phyloP scores from a whole-genome alignment of 2,797 vertebrate species.

The Lophura swinhoii region DNA sequence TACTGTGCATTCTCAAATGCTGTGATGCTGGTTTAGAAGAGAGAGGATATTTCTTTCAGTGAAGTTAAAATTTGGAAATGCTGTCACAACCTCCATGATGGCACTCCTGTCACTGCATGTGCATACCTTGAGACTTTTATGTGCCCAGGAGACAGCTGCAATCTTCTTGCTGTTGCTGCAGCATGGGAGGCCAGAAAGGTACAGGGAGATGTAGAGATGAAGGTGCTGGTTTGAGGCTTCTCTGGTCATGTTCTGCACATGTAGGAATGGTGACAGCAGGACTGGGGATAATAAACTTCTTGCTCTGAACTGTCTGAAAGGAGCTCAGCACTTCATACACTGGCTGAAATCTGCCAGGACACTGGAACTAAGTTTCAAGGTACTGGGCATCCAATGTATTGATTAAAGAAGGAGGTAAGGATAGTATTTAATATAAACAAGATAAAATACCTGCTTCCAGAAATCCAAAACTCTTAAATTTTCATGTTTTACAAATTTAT shows the following conservation, averaged over 20 bases:
- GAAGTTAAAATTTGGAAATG: not conserved
- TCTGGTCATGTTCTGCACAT: fast-evolving
- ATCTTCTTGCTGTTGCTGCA: not conserved
- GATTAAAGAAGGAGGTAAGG: not conserved
- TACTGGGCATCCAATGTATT: not conserved
- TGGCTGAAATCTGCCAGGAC: not conserved
- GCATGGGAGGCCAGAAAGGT: not conserved
- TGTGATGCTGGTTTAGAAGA: not conserved
- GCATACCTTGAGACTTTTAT: not conserved
- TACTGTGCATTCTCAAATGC: not conserved
- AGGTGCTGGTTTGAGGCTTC: not conserved
- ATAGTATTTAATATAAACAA: not conserved
- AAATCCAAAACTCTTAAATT: not conserved
- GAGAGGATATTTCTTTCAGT: not conserved
- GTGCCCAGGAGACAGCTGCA: not conserved
- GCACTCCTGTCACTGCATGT: not conserved
- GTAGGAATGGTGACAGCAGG: not conserved
- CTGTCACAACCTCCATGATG: not conserved
- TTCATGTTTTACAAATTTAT: not conserved
- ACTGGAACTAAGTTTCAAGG: not conserved
- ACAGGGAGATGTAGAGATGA: not conserved
- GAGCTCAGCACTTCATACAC: not conserved
- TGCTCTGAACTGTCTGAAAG: not conserved
- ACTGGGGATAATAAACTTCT: not conserved
- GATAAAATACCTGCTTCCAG: not conserved